phyloP scores from a whole-genome alignment of 2,797 vertebrate species.

The Aselliscus stoliczkanus region DNA sequence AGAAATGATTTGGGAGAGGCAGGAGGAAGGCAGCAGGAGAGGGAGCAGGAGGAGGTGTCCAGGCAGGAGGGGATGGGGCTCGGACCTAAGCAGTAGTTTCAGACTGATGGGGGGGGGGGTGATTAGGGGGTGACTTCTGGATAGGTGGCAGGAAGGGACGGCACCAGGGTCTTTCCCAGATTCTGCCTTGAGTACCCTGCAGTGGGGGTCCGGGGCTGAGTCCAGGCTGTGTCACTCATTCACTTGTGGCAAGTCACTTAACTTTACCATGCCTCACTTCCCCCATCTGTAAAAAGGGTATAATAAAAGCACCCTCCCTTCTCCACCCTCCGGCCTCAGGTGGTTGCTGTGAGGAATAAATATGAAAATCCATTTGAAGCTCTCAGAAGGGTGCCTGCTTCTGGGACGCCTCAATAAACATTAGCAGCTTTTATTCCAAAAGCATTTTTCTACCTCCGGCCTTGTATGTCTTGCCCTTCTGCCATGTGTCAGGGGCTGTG shows the following conservation, averaged over 20 bases:
- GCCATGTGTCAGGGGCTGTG: neutral
- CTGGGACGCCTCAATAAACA: neutral
- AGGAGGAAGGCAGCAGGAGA: neutral
- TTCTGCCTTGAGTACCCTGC: neutral
- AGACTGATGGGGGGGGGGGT: neutral
- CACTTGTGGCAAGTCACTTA: neutral
- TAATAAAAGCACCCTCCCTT: neutral
- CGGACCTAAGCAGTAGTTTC: accelerated
- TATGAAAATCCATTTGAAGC: neutral
- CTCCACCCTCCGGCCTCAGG: neutral
- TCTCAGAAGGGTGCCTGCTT: neutral
- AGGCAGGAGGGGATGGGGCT: neutral
- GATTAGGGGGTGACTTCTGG: neutral
- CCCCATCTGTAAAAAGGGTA: neutral
- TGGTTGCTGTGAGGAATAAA: neutral
- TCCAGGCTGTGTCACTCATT: neutral
- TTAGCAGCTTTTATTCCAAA: neutral
- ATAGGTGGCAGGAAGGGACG: neutral
- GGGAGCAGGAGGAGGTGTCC: neutral
- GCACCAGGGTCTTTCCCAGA: neutral
- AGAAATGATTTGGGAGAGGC: neutral
- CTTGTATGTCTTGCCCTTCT: neutral
- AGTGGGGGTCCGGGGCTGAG: neutral
- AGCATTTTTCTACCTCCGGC: neutral
- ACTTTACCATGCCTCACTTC: neutral